Evolutionary conservation across 2,113 vertebrate genomes (phyloP).

Genomic region (Pseudorectes ferrugineus): DNA sequence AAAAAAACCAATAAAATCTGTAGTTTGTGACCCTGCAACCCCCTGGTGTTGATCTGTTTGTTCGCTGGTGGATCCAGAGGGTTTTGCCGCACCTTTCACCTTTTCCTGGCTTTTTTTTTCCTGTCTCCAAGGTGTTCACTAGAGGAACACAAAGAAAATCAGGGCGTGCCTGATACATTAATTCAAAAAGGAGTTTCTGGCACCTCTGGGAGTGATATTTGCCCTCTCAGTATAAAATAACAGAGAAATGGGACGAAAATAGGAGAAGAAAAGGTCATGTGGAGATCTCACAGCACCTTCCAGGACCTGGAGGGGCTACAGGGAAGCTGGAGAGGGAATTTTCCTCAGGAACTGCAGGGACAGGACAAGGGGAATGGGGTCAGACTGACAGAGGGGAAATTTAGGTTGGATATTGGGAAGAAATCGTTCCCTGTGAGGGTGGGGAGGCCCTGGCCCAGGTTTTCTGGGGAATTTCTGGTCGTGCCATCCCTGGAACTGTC

Average conservation of each 20-base stretch:
- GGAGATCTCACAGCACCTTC: neutral
- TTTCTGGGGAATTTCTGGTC: neutral
- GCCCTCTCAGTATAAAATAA: neutral
- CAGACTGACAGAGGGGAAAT: neutral
- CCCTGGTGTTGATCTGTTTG: neutral
- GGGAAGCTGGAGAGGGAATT: neutral
- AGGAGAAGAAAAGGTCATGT: neutral
- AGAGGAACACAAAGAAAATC: neutral
- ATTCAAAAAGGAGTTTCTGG: neutral
- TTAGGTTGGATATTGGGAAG: neutral
- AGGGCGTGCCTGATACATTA: fast-evolving
- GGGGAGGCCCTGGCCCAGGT: too few relatives aligned
- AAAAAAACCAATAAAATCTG: constrained; percentile 6
- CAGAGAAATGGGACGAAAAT: neutral
- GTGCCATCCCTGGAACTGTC: neutral
- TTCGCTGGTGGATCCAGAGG: neutral
- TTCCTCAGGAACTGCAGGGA: neutral
- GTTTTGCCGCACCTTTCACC: fast-evolving
- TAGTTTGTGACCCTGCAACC: neutral
- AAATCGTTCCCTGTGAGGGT: fast-evolving
- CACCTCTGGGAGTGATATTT: neutral
- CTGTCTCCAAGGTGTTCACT: fast-evolving
- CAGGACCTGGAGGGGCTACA: neutral
- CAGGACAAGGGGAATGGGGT: neutral
- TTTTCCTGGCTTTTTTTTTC: neutral